Evolutionary conservation across 2,113 vertebrate species (phyloP).

Genomic region (Triplophysa dalaica): DNA sequence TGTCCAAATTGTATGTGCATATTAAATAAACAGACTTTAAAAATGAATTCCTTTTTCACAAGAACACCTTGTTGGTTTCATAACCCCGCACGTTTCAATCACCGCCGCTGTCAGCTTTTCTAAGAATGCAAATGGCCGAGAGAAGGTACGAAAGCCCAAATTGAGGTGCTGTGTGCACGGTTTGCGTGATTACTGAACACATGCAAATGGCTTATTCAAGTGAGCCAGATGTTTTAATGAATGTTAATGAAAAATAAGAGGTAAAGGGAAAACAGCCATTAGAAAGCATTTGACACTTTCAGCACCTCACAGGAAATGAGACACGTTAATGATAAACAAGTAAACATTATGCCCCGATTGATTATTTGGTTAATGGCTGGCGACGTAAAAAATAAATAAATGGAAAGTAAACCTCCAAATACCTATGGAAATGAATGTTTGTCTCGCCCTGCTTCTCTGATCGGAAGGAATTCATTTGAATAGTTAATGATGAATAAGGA

Average conservation of each 20-base stretch:
- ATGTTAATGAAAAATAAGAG: slow-evolving; percentile 80
- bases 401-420: slow-evolving; percentile 52
- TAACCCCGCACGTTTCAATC: slow-evolving; percentile 43
- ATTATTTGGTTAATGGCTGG: slow-evolving; percentile 73
- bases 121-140: slow-evolving; percentile 27
- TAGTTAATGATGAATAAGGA: slow-evolving; percentile 73
- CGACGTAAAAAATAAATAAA: slow-evolving; percentile 46
- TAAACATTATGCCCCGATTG: slow-evolving; percentile 71
- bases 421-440: slow-evolving; percentile 78
- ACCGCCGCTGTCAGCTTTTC: slow-evolving; percentile 23
- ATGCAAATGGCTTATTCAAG: slow-evolving; percentile 74
- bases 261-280: slow-evolving; percentile 73
- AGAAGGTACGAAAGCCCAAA: slow-evolving; percentile 53
- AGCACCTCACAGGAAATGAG: slow-evolving; percentile 63
- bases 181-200: slow-evolving; percentile 58
- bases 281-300: slow-evolving; percentile 72
- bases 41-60: slow-evolving; percentile 7
- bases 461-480: slow-evolving; percentile 78
- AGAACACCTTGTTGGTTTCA: slow-evolving; percentile 21
- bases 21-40: slow-evolving; percentile 52
- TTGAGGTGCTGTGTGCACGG: slow-evolving; percentile 63
- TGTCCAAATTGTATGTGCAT: slow-evolving; percentile 64
- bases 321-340: slow-evolving; percentile 70
- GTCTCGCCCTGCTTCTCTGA: slow-evolving; percentile 69
- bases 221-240: slow-evolving; percentile 80